Base-by-base conservation (phyloP, 1,140 invertebrate species). In the Acromyrmex heyeri region DNA sequence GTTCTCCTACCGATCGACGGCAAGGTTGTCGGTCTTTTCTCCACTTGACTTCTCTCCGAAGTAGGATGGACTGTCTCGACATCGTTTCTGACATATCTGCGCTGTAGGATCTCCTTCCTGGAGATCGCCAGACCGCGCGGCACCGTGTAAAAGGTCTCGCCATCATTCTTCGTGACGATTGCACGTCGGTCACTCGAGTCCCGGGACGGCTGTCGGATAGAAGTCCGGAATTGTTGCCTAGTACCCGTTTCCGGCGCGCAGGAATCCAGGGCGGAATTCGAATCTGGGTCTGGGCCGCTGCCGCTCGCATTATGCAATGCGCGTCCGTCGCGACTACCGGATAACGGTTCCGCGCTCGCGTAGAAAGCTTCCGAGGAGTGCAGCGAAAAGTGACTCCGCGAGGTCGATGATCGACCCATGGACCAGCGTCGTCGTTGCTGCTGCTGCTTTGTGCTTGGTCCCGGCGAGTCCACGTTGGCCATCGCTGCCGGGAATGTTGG, bases 261-360 rank as follows among this genome's bases (percentile, higher is more conserved):
- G 72, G 86, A 89, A 91, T 91, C 91, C 59, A 82, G 91, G 86
- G 50, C 88, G 79, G 92, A 93, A 87, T 88, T 86, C 30, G 90
- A 90, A 93, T 94, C 91, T 92, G 92, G 91, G 91, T 94, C 93
- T 92, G 91, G 93, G 92, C 88, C 92, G 85, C 62, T 6, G 55
- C 83, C 91, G 73, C 65, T 14, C 57, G 85, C 86, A 93, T 95
- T 94, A 94, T 94, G 94, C 94, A 94, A 93, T 69, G 83, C 91
- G 87, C 93, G 94, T 94, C 86, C 86, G 64, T 67, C 64, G 67
- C 85, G 86, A 67, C 64, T 61, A 62, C 61, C 57, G 70, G 91
- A 85, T 93, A 94, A 94, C 93, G 92, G 93, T 90, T 93, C 87
- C 75, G 65, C 75, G 89, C 87, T 93, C 81, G 86, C 87, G 81